Evolutionary conservation across 2,888 invertebrate species (phyloP).

Genomic region (Euclidia mi): DNA sequence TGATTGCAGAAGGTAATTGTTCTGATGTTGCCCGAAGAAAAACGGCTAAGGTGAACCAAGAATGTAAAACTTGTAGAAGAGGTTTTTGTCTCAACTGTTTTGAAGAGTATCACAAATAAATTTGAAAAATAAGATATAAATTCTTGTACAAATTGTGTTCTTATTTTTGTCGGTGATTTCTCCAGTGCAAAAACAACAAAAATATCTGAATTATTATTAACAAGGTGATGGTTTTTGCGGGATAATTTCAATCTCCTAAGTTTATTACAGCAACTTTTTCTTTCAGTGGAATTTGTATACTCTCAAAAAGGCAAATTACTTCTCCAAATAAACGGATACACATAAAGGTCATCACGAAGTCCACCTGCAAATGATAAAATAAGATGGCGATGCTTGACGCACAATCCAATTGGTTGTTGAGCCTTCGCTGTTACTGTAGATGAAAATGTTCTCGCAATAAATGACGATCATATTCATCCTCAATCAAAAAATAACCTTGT

Average conservation of each 20-base stretch:
- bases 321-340: not conserved
- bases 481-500: not conserved
- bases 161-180: no score
- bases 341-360: not conserved
- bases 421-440: constrained; percentile 1
- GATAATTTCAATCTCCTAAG: no score
- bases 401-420: constrained; percentile 12
- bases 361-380: not conserved
- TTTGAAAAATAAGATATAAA: not conserved
- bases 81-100: constrained; percentile 3
- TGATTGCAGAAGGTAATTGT: constrained; percentile 3
- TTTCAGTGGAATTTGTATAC: not conserved
- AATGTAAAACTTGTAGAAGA: constrained; percentile 5
- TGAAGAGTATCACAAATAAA: not conserved
- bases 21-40: constrained; percentile 1
- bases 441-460: not conserved
- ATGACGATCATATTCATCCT: constrained; percentile 8
- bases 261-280: no score
- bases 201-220: no score
- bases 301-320: constrained; percentile 1
- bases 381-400: not conserved
- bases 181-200: no score
- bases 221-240: no score
- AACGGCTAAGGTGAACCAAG: constrained; percentile 4
- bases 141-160: no score